Base-by-base conservation (phyloP, 92 coral and sea anemone species). In the Paragorgia papillata region DNA sequence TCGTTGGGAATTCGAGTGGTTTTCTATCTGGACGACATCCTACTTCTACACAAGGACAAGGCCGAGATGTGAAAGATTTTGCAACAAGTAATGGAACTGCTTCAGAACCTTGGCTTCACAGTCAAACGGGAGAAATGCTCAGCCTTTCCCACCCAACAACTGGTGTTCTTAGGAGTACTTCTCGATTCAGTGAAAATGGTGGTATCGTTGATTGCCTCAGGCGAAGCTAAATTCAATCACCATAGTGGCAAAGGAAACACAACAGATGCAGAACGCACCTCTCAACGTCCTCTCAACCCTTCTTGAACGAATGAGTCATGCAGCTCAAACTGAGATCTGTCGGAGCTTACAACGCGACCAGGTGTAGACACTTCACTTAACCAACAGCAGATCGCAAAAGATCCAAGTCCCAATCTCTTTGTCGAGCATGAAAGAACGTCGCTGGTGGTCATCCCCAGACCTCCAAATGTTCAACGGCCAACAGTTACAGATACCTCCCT, bases 301-400 rank as follows among this genome's bases (percentile, higher is more conserved):
- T 12, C 46, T 85, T 21, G 85, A 85, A 56, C 74, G 85, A 27
- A 85, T 85, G 89, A 85, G 59, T 62, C 89, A 86, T 51, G 89
- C 89, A 7, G 86, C 86, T 0, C 76, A 62, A 35, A 81, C 83
- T 7, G 86, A 68, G 0, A 31, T 74, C 49, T 75, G 86, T 60
- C 73, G 86, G 44, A 67, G 59, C 48, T 69, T 85, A 13, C 85
- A 81, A 27, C 80, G 79, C 41, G 66, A 62, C 79, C 76, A 34
- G 48, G 53, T 32, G 60, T 40, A 37, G 35, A 30, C 74, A 22
- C 30, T 35, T 4, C 66, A 65, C 69, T 4, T 6, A 40, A 17
- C 18, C 55, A 22, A 67, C 57, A 22, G 27, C 12, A 22, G 57
- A 8, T 28, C 34, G 0, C 25, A 13, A 46, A 2, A 9, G 35